These are phyloP conservation scores for Xestoiulus laeticollis DNA, from an alignment of 2,888 invertebrate species.

Conservation along the genomic window DNA sequence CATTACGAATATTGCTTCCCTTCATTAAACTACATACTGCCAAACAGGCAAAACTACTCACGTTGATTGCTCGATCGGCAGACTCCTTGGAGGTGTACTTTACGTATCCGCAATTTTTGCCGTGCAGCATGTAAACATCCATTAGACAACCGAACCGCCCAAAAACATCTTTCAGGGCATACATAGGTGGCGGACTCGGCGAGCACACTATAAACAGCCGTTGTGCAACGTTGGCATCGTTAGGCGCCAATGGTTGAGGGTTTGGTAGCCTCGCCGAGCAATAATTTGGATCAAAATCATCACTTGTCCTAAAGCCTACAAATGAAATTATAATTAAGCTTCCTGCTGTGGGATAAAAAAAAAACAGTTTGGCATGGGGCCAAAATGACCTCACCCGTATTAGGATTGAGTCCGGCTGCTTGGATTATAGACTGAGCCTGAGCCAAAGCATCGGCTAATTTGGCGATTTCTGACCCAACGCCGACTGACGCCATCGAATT, in stretches of 20 bases:
- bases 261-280: constrained; percentile 76
- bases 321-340: too few relatives aligned
- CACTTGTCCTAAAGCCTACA: background rate
- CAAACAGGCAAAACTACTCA: constrained; percentile 61
- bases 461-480: constrained; percentile 69
- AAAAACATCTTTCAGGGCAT: constrained; percentile 85
- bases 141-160: constrained; percentile 90
- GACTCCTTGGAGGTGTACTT: constrained; percentile 80
- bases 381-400: constrained; percentile 61
- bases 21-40: too few relatives aligned
- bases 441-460: constrained; percentile 78
- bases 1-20: too few relatives aligned
- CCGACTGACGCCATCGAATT: background rate
- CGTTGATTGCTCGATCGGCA: constrained; percentile 79
- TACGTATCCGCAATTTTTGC: constrained; percentile 92
- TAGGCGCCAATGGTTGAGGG: constrained; percentile 68
- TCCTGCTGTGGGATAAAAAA: too few relatives aligned
- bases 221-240: constrained; percentile 65
- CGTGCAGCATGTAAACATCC: constrained; percentile 86
- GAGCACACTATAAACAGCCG: constrained; percentile 69
- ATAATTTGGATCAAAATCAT: constrained; percentile 11
- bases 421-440: constrained; percentile 80
- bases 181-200: constrained; percentile 76
- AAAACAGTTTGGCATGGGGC: too few relatives aligned
- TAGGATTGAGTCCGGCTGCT: constrained; percentile 67